phyloP scores from a whole-genome alignment of 2,113 vertebrate species.

The Acanthisitta chloris region DNA sequence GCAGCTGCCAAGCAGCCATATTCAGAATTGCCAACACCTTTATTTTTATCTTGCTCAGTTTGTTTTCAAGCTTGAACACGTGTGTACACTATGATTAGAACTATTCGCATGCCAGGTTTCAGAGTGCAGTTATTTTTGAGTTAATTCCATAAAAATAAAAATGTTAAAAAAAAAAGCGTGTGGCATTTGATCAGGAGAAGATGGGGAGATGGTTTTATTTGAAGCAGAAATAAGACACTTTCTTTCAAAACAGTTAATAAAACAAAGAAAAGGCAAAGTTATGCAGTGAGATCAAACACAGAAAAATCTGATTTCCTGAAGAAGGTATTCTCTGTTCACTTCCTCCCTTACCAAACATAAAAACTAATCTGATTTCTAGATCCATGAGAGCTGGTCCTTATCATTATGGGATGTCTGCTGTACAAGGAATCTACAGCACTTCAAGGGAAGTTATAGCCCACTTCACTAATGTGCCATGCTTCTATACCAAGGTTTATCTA shows the following conservation, averaged over 20 bases:
- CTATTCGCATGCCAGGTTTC: constrained; percentile 27
- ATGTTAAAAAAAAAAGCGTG: neutral
- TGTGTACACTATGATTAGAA: constrained; percentile 53
- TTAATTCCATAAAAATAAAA: neutral
- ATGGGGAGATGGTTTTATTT: neutral
- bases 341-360: neutral
- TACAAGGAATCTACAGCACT: neutral
- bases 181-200: neutral
- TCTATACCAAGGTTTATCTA: neutral
- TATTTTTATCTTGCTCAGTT: constrained; percentile 62
- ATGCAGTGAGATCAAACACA: neutral
- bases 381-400: neutral
- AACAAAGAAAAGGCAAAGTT: neutral
- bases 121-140: constrained; percentile 50
- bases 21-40: constrained; percentile 21
- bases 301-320: neutral
- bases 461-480: neutral
- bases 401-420: neutral
- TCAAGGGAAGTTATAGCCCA: neutral
- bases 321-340: neutral
- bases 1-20: constrained; percentile 19
- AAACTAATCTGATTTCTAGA: neutral
- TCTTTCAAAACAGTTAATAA: neutral
- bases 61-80: constrained; percentile 50
- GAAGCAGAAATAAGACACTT: neutral